Evolutionary conservation across 2,888 invertebrate species (phyloP).

Genomic region (Adelphocoris suturalis): DNA sequence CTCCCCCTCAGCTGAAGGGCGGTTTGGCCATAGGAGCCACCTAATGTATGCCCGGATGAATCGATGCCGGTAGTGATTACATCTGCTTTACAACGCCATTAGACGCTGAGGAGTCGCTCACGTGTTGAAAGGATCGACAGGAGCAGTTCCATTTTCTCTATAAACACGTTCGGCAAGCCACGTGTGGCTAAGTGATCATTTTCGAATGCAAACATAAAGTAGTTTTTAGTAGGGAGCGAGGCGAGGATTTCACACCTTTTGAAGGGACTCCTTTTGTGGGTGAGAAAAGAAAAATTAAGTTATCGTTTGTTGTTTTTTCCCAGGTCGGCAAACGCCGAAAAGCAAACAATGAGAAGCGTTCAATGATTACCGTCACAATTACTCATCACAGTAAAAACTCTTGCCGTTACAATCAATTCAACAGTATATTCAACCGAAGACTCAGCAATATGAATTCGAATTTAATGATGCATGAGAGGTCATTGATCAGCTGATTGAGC

Average conservation of each 20-base stretch:
- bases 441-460: too few species aligned
- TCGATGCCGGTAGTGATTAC: constrained; percentile 58
- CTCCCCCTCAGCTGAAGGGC: background rate
- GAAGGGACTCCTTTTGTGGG: background rate
- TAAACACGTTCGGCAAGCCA: background rate
- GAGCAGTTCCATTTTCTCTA: background rate
- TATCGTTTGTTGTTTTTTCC: background rate
- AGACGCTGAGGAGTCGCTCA: background rate
- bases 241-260: background rate
- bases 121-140: background rate
- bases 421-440: too few species aligned
- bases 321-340: background rate
- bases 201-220: background rate
- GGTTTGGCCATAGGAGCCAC: background rate
- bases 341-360: background rate
- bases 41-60: constrained; percentile 59
- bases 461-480: too few species aligned
- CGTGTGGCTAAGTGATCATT: background rate
- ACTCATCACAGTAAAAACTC: too few species aligned
- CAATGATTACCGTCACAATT: too few species aligned
- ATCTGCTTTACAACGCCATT: constrained; percentile 39
- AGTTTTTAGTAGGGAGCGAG: background rate
- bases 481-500: too few species aligned
- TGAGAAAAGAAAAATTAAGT: background rate
- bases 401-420: too few species aligned